Evolutionary conservation across 1,140 invertebrate genomes (phyloP).

Genomic region (Drosophila navojoa): DNA sequence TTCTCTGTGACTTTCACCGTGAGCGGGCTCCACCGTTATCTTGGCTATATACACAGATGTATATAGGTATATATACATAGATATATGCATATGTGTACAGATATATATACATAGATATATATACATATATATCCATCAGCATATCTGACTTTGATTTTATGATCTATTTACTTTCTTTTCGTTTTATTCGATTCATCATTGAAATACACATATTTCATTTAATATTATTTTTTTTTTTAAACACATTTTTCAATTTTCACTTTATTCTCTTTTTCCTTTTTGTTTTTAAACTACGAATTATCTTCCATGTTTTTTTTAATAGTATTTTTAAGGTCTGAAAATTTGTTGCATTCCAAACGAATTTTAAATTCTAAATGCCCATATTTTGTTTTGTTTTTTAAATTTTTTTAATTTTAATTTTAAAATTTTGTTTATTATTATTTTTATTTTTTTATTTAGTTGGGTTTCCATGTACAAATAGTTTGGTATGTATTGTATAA

Average conservation of each 20-base stretch:
- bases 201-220: constrained; percentile 68
- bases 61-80: too few species aligned
- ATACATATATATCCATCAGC: too few species aligned
- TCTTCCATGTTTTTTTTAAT: background rate
- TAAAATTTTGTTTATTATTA: constrained; percentile 18
- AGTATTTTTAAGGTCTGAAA: constrained; percentile 19
- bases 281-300: constrained; percentile 5
- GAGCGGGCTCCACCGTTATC: too few species aligned
- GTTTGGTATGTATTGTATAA: constrained; percentile 65
- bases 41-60: too few species aligned
- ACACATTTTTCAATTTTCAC: constrained; percentile 54
- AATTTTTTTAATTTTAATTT: background rate
- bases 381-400: constrained; percentile 5
- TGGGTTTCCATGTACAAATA: constrained; percentile 70
- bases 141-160: too few species aligned
- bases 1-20: too few species aligned
- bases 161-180: constrained; percentile 39
- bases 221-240: constrained; percentile 62
- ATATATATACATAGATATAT: background rate
- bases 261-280: constrained; percentile 1
- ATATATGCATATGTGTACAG: background rate
- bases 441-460: constrained; percentile 29
- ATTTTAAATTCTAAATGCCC: constrained; percentile 42
- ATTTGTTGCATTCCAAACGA: constrained; percentile 20
- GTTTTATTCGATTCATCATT: constrained; percentile 76